Conservation (phyloP, 2,888 invertebrate genomes). For the Dysmachus trigonus region DNA sequence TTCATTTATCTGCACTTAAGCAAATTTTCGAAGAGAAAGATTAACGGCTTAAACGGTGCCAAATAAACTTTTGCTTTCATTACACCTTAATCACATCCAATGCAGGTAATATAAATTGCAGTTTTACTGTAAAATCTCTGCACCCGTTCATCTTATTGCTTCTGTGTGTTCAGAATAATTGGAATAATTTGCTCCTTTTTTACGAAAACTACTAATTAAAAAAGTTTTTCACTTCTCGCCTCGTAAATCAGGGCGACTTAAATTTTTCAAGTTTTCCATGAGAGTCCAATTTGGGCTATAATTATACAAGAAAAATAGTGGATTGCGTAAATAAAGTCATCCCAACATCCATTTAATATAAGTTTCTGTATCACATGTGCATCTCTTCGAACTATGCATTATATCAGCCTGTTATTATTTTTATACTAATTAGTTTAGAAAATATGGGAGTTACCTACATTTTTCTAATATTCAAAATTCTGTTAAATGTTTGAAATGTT, state of each 20-base stretch:
- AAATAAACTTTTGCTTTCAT: background rate
- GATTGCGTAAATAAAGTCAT: background rate
- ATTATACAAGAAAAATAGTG: background rate
- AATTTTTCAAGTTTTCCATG: background rate
- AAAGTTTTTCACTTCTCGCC: background rate
- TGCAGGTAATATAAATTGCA: background rate
- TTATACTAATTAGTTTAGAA: too few species aligned
- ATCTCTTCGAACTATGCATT: too few species aligned
- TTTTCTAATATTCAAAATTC: too few species aligned
- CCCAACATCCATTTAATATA: background rate
- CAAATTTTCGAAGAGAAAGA: background rate
- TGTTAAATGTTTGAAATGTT: too few species aligned
- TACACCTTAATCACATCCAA: background rate
- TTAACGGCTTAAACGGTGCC: background rate
- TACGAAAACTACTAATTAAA: background rate
- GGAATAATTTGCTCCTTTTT: background rate
- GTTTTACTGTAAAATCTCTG: background rate
- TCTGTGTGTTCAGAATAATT: background rate
- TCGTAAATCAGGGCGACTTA: background rate
- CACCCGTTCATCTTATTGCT: background rate
- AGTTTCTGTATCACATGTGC: too few species aligned
- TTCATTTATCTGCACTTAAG: background rate
- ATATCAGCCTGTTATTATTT: too few species aligned
- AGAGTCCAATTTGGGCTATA: background rate
- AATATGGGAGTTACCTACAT: too few species aligned